Evolutionary conservation across 2,888 invertebrate genomes (phyloP).

Genomic region (Aspidiotus rigidus): DNA sequence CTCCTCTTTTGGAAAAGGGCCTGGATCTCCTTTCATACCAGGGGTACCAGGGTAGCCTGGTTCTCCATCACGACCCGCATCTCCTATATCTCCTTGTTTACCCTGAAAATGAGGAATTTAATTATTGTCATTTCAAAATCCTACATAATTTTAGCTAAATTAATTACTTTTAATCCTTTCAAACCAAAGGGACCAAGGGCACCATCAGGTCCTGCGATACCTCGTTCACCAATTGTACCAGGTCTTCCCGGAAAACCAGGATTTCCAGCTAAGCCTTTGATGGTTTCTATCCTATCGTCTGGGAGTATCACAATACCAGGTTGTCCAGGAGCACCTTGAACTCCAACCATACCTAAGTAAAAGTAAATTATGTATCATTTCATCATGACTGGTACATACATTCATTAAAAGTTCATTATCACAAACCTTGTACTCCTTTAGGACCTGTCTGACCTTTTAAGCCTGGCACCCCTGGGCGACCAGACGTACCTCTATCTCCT

Average conservation of each 20-base stretch:
- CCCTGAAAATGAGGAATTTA: slow-evolving; percentile 40
- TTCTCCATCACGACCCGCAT: slow-evolving; percentile 47
- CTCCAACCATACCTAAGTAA: slow-evolving; percentile 12
- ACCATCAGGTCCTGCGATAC: slow-evolving; percentile 39
- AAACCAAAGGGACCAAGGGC: slow-evolving; percentile 40
- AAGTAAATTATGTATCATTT: background rate
- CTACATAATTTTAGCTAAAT: no score
- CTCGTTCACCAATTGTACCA: slow-evolving; percentile 40
- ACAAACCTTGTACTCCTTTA: slow-evolving; percentile 25
- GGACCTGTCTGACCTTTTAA: slow-evolving; percentile 26
- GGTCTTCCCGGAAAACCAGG: slow-evolving; percentile 47
- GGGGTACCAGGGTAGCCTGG: slow-evolving; percentile 45
- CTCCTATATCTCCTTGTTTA: slow-evolving; percentile 43
- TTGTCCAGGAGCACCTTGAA: background rate
- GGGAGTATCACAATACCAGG: slow-evolving; percentile 34
- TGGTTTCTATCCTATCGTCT: background rate
- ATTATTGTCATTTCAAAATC: background rate
- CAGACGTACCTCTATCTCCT: slow-evolving; percentile 46
- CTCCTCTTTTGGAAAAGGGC: slow-evolving; percentile 46
- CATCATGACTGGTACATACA: background rate
- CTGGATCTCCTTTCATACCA: slow-evolving; percentile 52
- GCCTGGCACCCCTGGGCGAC: slow-evolving; percentile 40
- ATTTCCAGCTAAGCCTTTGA: slow-evolving; percentile 43
- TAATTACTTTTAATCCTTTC: slow-evolving; percentile 37
- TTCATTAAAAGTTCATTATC: background rate